Base-by-base conservation (phyloP, 2,113 vertebrate species). In the Neolamprologus longior region DNA sequence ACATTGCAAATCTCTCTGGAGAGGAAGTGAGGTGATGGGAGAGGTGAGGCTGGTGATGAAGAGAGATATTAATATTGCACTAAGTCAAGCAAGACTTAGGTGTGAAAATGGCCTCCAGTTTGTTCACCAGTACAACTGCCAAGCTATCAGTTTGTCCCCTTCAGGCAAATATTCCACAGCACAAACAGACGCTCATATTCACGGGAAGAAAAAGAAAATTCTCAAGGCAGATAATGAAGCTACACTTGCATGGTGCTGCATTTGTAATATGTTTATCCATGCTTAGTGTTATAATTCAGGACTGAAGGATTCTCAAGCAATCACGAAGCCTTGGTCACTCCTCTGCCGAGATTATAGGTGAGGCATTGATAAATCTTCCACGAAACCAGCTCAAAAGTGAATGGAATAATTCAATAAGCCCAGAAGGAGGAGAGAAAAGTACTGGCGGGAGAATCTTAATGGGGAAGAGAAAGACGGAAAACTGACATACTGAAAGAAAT, bases 51-150 rank as follows among this genome's bases (percentile, higher is more conserved):
- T 82, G 35, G 28, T 26, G 89, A 91, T 82, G 90, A 90, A 84
- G 63, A 92, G 68, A 78, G 66, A 86, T 84, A 93, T 91, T 91
- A 92, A 94, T 92, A 93, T 94, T 91, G 85, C 86, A 91, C 80
- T 40, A 89, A 89, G 87, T 88, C 87, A 90, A 90, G 89, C 89
- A 91, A 86, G 71, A 89, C 82, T 89, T 82, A 87, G 89, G 91
- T 93, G 92, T 76, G 88, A 94, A 91, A 93, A 93, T 90, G 94
- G 85, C 93, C 92, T 92, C 84, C 84, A 90, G 91, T 91, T 95
- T 86, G 84, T 86, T 91, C 57, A 57, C 86, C 81, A 81, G 81
- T 54, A 57, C 90, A 4, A 37, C 40, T 86, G 89, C 88, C 85
- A 87, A 93, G 61, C 68, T 88, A 90, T 91, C 76, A 87, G 86